These are phyloP conservation scores for Ochropacha duplaris DNA, from an alignment of 2,888 invertebrate genomes.

Conservation along the genomic window DNA sequence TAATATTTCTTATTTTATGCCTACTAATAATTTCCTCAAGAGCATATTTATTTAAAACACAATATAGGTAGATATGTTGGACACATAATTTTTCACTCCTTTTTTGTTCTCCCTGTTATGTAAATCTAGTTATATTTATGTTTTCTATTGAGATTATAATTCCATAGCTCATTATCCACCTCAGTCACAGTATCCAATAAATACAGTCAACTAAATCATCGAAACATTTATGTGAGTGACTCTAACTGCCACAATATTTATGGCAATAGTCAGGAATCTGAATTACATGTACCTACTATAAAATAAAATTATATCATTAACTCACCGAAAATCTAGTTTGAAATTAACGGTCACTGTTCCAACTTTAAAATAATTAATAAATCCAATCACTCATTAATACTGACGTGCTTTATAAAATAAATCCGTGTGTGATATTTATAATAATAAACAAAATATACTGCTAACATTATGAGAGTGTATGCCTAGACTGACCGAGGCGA, in stretches of 20 bases:
- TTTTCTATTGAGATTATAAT: too few relatives aligned
- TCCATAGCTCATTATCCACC: too few relatives aligned
- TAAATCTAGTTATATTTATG: too few relatives aligned
- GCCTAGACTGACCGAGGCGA: conserved; percentile 54
- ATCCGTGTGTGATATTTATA: not conserved
- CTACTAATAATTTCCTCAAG: too few relatives aligned
- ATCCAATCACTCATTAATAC: not conserved
- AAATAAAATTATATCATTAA: not conserved
- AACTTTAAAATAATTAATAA: not conserved
- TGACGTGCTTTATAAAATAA: not conserved
- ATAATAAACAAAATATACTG: conserved; percentile 29
- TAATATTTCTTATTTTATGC: too few relatives aligned
- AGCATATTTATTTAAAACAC: not conserved
- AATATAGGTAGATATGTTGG: too few relatives aligned
- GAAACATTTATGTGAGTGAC: too few relatives aligned
- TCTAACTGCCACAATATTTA: too few relatives aligned
- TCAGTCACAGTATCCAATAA: too few relatives aligned
- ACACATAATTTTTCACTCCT: too few relatives aligned
- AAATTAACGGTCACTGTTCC: not conserved
- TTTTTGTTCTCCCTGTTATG: too few relatives aligned
- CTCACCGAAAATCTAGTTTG: not conserved
- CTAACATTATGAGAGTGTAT: conserved; percentile 43
- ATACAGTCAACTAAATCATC: too few relatives aligned
- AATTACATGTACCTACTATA: not conserved
- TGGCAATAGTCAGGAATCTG: not conserved